These are phyloP conservation scores for Calosoma granatense DNA, from an alignment of 1,140 invertebrate genomes.

Conservation along the genomic window DNA sequence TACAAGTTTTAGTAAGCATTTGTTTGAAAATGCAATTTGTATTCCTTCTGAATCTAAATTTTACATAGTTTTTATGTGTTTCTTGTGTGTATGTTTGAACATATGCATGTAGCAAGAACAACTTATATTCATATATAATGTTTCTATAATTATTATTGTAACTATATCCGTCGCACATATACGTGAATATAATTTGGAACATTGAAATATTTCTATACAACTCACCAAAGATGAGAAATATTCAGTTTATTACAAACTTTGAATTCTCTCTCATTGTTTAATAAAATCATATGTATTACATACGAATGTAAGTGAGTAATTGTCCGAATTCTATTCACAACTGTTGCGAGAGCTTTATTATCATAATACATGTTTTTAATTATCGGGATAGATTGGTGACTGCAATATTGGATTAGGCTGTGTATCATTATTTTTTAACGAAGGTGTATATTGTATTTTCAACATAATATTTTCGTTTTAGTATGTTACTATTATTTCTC, in stretches of 20 bases:
- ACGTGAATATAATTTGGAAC: conserved; percentile 13
- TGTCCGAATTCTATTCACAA: conserved; percentile 9
- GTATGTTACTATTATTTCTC: conserved; percentile 7
- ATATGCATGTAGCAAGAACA: background rate
- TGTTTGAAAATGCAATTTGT: conserved; percentile 32
- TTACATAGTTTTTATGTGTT: conserved; percentile 13
- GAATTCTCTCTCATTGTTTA: too few relatives aligned
- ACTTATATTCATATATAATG: too few relatives aligned
- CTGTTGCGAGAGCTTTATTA: conserved; percentile 4
- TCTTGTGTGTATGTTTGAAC: background rate
- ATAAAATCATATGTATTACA: too few relatives aligned
- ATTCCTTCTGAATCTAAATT: conserved; percentile 12
- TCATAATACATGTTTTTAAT: conserved; percentile 13
- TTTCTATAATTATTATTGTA: conserved; percentile 6
- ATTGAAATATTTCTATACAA: too few relatives aligned
- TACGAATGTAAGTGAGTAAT: background rate
- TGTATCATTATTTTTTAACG: conserved; percentile 16
- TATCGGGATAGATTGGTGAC: conserved; percentile 14
- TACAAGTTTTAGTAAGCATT: conserved; percentile 27
- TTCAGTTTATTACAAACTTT: conserved; percentile 13
- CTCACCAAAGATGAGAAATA: too few relatives aligned
- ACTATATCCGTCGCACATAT: background rate
- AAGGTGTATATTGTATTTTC: conserved; percentile 8
- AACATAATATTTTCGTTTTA: conserved; percentile 14
- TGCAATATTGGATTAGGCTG: conserved; percentile 24